These are phyloP conservation scores for Marcusenius ussheri DNA, from an alignment of 2,113 vertebrate species.

Conservation along the genomic window DNA sequence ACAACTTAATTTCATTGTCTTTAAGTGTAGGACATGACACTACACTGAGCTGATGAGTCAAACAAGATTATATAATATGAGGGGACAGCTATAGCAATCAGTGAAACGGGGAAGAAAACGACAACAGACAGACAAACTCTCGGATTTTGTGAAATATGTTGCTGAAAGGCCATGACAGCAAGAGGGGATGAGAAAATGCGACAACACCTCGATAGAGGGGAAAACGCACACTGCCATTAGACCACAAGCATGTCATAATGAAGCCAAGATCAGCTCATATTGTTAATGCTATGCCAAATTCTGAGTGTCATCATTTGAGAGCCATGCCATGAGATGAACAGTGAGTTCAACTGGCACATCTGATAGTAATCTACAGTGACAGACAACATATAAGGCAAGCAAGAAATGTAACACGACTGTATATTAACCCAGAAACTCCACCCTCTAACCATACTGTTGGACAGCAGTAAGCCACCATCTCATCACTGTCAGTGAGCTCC, in stretches of 20 bases:
- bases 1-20: background rate
- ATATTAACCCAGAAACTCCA: constrained; percentile 21
- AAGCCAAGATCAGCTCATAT: background rate
- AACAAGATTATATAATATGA: background rate
- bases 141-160: constrained; percentile 25
- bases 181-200: background rate
- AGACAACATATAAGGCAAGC: constrained; percentile 23
- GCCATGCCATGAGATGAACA: constrained; percentile 9
- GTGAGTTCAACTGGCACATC: background rate
- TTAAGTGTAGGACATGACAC: background rate
- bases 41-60: background rate
- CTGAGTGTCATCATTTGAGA: background rate
- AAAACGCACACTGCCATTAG: background rate
- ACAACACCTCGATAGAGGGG: background rate
- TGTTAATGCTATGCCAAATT: background rate
- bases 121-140: constrained; percentile 21
- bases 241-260: background rate
- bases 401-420: constrained; percentile 9
- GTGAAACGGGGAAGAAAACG: background rate
- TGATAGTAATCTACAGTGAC: constrained; percentile 25
- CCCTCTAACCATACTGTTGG: constrained; percentile 2
- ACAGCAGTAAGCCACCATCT: constrained; percentile 16
- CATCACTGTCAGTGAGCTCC: constrained; percentile 10
- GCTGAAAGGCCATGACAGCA: background rate
- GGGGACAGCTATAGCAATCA: constrained; percentile 16